A percentile compares a stretch with the other conserved stretches of the same genome.
phyloP scores from a whole-genome alignment of 2,888 invertebrate genomes.

The Agriopis marginaria region DNA sequence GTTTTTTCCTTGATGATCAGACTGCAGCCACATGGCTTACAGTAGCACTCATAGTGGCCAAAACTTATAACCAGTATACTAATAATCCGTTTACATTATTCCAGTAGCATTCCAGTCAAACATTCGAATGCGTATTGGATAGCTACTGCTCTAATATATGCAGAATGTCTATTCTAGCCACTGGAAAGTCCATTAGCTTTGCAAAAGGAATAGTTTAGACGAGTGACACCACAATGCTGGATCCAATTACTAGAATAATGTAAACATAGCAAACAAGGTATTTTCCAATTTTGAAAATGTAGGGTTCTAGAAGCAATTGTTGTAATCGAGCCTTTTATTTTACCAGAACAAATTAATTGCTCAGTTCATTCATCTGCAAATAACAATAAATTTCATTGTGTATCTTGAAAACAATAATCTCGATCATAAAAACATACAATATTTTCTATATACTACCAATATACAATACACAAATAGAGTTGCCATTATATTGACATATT shows the following conservation, averaged over 20 bases:
- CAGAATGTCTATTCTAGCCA: too few relatives aligned
- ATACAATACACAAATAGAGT: neutral
- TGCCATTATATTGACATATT: neutral
- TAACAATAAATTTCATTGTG: conserved; percentile 13
- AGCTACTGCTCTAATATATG: too few relatives aligned
- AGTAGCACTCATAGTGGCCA: neutral
- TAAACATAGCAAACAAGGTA: neutral
- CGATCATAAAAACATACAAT: neutral
- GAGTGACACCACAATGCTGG: neutral
- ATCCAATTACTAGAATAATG: neutral
- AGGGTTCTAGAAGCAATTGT: neutral
- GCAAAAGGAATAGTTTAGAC: neutral
- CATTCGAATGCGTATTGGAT: neutral
- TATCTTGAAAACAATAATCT: neutral
- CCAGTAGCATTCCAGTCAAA: neutral
- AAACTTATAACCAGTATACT: neutral
- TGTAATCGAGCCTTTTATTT: neutral
- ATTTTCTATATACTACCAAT: neutral
- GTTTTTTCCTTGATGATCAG: too few relatives aligned
- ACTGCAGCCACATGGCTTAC: neutral
- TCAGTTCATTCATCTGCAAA: neutral
- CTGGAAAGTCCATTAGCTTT: neutral
- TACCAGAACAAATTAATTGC: neutral
- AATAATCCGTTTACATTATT: neutral
- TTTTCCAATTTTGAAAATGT: neutral